Evolutionary conservation across 2,113 vertebrate genomes (phyloP).

Genomic region (Telmatochromis bifrenatus): DNA sequence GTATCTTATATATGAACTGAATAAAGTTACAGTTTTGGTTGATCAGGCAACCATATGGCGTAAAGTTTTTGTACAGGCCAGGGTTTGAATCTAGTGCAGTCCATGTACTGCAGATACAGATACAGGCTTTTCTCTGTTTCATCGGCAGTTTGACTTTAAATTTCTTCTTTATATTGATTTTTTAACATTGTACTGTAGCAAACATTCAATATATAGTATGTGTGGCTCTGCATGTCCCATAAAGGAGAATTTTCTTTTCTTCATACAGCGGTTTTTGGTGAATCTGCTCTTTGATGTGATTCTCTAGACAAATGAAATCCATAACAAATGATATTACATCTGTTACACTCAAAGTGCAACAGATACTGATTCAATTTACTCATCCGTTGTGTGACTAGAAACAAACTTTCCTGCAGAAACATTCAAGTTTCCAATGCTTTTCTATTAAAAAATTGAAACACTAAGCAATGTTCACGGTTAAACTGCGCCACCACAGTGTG

Average conservation of each 20-base stretch:
- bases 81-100: neutral
- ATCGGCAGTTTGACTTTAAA: neutral
- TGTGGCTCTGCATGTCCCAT: neutral
- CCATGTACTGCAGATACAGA: neutral
- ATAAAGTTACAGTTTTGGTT: neutral
- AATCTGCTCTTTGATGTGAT: neutral
- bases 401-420: neutral
- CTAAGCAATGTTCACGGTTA: neutral
- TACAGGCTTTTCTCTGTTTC: neutral
- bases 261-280: neutral
- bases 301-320: neutral
- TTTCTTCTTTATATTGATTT: neutral
- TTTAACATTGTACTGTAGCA: neutral
- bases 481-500: neutral
- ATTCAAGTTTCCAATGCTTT: neutral
- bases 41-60: neutral
- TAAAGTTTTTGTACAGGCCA: neutral
- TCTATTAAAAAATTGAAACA: neutral
- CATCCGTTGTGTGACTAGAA: neutral
- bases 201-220: neutral
- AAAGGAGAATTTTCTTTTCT: neutral
- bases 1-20: neutral
- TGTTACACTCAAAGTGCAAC: neutral
- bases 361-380: neutral
- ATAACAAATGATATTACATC: neutral